A percentile compares a stretch with the other conserved stretches of the same genome.
Conservation (phyloP, 1,140 invertebrate genomes). For the Hylaeus volcanicus region DNA sequence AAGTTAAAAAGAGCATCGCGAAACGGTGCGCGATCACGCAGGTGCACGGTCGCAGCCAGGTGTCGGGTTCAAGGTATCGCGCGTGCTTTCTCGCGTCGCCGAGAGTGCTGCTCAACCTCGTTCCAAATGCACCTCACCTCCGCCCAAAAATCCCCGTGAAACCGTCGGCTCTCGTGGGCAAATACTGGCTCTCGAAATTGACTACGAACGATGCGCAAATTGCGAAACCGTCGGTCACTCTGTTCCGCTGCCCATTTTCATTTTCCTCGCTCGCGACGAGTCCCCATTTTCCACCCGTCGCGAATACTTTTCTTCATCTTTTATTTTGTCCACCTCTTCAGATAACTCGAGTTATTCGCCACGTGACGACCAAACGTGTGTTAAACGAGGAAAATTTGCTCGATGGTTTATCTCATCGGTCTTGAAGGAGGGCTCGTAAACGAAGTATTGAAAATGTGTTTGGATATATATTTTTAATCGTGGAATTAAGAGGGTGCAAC, state of each 20-base stretch:
- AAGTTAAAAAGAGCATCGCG: no score
- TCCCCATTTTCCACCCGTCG: background rate
- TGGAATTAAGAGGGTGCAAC: no score
- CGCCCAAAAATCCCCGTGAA: background rate
- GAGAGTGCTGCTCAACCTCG: background rate
- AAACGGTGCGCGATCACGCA: background rate
- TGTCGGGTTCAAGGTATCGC: background rate
- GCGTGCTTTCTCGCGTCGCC: background rate
- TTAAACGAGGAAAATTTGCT: no score
- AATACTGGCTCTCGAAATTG: constrained; percentile 30
- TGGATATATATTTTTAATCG: no score
- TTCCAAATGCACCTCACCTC: background rate
- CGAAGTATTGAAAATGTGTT: no score
- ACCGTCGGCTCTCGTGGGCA: constrained; percentile 2
- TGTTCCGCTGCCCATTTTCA: constrained; percentile 12
- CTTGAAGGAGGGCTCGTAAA: no score
- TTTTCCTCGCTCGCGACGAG: background rate
- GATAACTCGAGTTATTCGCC: no score
- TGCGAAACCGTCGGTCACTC: constrained; percentile 12
- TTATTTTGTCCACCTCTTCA: background rate
- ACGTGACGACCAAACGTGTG: no score
- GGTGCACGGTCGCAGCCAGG: background rate
- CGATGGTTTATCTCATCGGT: no score
- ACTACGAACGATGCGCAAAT: constrained; percentile 14
- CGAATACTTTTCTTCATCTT: background rate